Evolutionary conservation across 2,888 invertebrate genomes (phyloP).

Genomic region (Nemotelus nigrinus): DNA sequence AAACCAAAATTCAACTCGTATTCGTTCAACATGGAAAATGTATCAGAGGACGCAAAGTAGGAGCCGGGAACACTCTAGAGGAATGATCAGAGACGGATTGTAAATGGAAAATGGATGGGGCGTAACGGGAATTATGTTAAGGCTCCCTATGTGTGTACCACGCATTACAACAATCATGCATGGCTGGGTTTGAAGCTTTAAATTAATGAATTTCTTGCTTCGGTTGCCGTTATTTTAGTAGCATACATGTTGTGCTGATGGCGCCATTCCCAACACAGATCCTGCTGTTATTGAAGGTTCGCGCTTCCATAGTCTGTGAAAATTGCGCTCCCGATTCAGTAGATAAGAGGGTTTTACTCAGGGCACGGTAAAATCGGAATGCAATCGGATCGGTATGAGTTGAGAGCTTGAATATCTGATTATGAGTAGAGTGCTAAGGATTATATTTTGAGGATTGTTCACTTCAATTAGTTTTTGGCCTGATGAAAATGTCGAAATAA

Average conservation of each 20-base stretch:
- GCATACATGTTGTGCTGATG: not conserved
- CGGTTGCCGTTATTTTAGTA: constrained; percentile 34
- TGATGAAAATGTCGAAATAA: too few species aligned
- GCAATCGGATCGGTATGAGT: too few species aligned
- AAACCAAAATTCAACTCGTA: not conserved
- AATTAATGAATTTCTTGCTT: constrained; percentile 44
- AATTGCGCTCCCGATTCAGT: not conserved
- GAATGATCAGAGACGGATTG: constrained; percentile 15
- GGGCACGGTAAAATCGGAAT: too few species aligned
- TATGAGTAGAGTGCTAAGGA: too few species aligned
- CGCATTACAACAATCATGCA: constrained; percentile 40
- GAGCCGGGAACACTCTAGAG: not conserved
- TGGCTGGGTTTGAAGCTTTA: constrained; percentile 40
- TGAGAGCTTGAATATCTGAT: too few species aligned
- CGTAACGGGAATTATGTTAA: constrained; percentile 24
- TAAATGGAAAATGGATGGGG: constrained; percentile 34
- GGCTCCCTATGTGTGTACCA: constrained; percentile 26
- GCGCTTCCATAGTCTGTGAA: not conserved
- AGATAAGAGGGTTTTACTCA: too few species aligned
- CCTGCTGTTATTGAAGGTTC: constrained; percentile 18
- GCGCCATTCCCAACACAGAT: constrained; percentile 31
- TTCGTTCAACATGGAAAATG: not conserved
- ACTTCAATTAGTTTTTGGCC: too few species aligned
- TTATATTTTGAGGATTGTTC: too few species aligned
- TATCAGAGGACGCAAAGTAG: not conserved